Base-by-base conservation (phyloP, 2,797 vertebrate genomes). In the Sebastes glaucus region DNA sequence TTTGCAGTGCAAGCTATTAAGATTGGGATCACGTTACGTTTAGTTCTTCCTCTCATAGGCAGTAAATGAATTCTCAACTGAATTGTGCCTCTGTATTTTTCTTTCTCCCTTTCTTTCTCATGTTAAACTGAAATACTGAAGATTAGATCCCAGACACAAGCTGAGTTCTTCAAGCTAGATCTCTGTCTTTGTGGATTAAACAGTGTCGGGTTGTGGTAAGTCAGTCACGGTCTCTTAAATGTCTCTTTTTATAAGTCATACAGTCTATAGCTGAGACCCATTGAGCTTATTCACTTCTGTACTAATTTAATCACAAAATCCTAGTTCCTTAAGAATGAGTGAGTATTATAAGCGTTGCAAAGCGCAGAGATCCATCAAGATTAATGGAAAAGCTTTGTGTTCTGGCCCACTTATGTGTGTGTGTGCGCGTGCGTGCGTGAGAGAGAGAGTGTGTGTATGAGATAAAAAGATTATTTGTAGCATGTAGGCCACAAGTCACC, bases 391-490 rank as follows among this genome's bases (percentile, higher is more conserved):
- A 62, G 74, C 82, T 87, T 87, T 90, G 83, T 90, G 71, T 72
- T 73, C 22, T 89, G 90, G 72, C 91, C 87, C 75, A 89, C 59
- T 87, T 89, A 74, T 71, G 62, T 60, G 71, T 82, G 78, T 71
- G 38, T 80, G 71, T 69, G 1, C 66, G 38, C 33, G 66, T 77
- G 66, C 63, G 66, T 71, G 53, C 74, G 74, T 67, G 77, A 0
- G 20, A 1, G 7, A 25, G 57, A 13, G 27, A 18, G 60, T 11
- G 59, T 13, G 77, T 77, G 63, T 57, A 20, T 77, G 57, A 62
- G 80, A 87, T 86, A 83, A 84, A 89, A 89, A 85, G 86, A 91
- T 90, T 92, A 88, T 92, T 88, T 93, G 85, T 74, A 81, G 83
- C 74, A 85, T 88, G 82, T 88, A 86, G 82, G 88, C 71, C 82